phyloP scores from a whole-genome alignment of 2,113 vertebrate genomes.

The Reinhardtius hippoglossoides region DNA sequence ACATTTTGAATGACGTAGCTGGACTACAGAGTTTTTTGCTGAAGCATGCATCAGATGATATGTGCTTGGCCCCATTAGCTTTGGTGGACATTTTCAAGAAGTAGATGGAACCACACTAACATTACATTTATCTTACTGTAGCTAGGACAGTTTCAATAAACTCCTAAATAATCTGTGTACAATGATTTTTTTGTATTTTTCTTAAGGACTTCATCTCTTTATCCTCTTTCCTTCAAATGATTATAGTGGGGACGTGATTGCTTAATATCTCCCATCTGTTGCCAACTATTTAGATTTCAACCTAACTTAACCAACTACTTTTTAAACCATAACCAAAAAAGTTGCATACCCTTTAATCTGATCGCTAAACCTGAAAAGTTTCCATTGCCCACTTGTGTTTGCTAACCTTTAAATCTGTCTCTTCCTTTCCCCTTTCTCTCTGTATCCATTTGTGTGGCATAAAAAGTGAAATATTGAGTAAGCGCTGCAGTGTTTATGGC shows the following conservation, averaged over 20 bases:
- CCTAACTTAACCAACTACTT: background rate
- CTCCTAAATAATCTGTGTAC: no score
- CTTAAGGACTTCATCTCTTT: no score
- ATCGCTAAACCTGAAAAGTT: background rate
- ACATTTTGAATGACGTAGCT: no score
- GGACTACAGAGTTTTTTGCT: no score
- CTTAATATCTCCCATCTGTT: background rate
- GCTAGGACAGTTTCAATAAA: no score
- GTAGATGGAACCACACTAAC: no score
- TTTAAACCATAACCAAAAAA: background rate
- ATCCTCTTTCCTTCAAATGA: background rate
- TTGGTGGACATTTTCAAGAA: no score
- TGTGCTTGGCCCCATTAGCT: no score
- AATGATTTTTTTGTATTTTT: no score
- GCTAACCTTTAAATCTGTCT: background rate
- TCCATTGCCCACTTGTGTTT: background rate
- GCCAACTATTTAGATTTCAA: background rate
- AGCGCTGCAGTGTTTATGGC: slow-evolving; percentile 23
- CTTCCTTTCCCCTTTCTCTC: background rate
- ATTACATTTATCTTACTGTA: no score
- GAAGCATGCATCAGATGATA: no score
- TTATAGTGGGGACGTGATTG: background rate
- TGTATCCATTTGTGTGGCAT: slow-evolving; percentile 9
- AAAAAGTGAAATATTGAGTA: background rate
- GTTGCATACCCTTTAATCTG: background rate